These are phyloP conservation scores for Odontomachus brunneus DNA, from an alignment of 1,140 invertebrate genomes.

Conservation along the genomic window DNA sequence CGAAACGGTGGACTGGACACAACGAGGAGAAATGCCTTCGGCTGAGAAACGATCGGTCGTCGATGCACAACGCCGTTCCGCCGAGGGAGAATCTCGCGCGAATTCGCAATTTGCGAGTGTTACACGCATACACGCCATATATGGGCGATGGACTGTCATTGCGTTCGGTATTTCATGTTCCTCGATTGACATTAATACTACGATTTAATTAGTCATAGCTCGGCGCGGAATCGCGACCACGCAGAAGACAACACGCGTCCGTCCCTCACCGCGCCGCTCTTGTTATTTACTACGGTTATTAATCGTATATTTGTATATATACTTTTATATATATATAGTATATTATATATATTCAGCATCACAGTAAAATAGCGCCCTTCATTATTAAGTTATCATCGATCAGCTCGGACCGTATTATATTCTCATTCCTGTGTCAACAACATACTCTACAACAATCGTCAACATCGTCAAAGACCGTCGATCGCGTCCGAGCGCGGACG, in stretches of 20 bases:
- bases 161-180: constrained; percentile 53
- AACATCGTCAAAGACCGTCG: constrained; percentile 68
- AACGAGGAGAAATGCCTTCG: neutral
- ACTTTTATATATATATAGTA: constrained; percentile 61
- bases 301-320: constrained; percentile 71
- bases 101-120: too few species aligned
- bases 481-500: constrained; percentile 27
- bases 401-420: constrained; percentile 75
- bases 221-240: constrained; percentile 20
- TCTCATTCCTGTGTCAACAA: constrained; percentile 81
- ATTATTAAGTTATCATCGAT: constrained; percentile 82
- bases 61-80: constrained; percentile 33
- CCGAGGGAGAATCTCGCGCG: constrained; percentile 36
- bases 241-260: neutral
- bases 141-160: constrained; percentile 41
- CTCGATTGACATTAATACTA: constrained; percentile 45
- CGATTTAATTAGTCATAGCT: constrained; percentile 62
- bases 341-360: constrained; percentile 85
- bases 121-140: too few species aligned
- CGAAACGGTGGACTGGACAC: neutral
- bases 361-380: constrained; percentile 85
- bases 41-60: neutral
- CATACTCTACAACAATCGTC: constrained; percentile 82
- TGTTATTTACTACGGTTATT: constrained; percentile 71
- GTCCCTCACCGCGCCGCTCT: constrained; percentile 10